These are phyloP conservation scores for Diadegma fenestrale DNA, from an alignment of 2,888 invertebrate species.

Conservation along the genomic window DNA sequence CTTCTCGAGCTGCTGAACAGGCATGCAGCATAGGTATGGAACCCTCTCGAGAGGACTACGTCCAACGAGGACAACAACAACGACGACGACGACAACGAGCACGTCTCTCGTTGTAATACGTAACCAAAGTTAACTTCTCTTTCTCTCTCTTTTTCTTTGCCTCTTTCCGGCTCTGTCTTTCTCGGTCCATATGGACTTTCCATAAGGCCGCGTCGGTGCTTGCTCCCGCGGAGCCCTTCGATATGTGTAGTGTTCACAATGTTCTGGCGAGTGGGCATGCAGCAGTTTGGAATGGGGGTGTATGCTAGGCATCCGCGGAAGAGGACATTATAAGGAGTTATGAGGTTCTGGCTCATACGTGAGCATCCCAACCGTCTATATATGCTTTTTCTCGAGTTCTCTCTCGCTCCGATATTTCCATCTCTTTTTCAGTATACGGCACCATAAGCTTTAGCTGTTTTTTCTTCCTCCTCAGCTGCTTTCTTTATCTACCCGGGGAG, in stretches of 20 bases:
- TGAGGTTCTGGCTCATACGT: conserved; percentile 84
- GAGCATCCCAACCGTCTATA: conserved; percentile 78
- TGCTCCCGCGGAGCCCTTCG: neutral
- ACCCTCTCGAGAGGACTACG: conserved; percentile 56
- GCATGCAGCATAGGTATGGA: conserved; percentile 57
- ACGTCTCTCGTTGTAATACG: conserved; percentile 60
- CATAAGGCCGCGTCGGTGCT: conserved; percentile 14
- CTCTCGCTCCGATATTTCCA: conserved; percentile 48
- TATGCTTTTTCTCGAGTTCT: conserved; percentile 71
- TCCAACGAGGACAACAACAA: conserved; percentile 69
- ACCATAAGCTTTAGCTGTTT: conserved; percentile 52
- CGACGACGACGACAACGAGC: conserved; percentile 68
- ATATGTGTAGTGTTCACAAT: conserved; percentile 75
- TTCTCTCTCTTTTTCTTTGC: conserved; percentile 25
- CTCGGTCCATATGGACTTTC: conserved; percentile 32
- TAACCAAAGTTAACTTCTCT: conserved; percentile 42
- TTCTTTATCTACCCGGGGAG: conserved; percentile 55
- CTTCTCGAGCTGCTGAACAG: conserved; percentile 62
- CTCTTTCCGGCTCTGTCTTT: neutral
- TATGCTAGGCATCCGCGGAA: conserved; percentile 83
- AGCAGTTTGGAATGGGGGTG: conserved; percentile 79
- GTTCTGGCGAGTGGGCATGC: conserved; percentile 78
- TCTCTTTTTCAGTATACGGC: conserved; percentile 50
- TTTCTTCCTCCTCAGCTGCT: conserved; percentile 39
- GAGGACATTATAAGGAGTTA: conserved; percentile 85